phyloP scores from a whole-genome alignment of 2,888 invertebrate species.

The Rotaria magnacalcarata region DNA sequence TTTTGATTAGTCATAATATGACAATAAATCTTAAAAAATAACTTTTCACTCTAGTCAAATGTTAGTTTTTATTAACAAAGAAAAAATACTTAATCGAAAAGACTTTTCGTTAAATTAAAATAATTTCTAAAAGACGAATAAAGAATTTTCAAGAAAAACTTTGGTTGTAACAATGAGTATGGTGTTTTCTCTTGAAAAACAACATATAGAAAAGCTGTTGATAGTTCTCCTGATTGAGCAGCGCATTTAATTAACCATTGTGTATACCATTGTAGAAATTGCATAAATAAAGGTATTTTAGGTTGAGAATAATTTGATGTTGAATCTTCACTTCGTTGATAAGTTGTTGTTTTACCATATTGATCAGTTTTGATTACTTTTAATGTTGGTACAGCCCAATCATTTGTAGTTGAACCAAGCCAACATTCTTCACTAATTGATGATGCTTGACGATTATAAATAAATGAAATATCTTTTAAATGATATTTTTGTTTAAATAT shows the following conservation, averaged over 20 bases:
- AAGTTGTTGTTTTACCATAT: background rate
- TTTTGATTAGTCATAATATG: too few species aligned
- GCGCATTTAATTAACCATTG: conserved; percentile 21
- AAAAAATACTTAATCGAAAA: background rate
- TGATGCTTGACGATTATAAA: conserved; percentile 1
- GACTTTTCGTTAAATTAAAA: background rate
- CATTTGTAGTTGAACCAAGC: conserved; percentile 29
- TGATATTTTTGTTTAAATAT: background rate
- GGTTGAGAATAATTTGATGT: background rate
- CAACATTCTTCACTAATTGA: conserved; percentile 20
- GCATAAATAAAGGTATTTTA: background rate
- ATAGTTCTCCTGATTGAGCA: background rate
- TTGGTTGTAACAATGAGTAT: background rate
- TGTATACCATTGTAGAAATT: conserved; percentile 35
- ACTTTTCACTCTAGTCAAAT: too few species aligned
- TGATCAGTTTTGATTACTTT: background rate
- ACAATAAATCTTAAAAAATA: too few species aligned
- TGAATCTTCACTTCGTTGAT: background rate
- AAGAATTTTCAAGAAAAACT: background rate
- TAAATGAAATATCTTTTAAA: background rate
- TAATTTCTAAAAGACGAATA: background rate
- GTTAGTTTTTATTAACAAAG: too few species aligned
- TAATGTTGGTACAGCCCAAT: conserved; percentile 24
- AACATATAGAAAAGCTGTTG: conserved; percentile 23
- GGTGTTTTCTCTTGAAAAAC: conserved; percentile 21